Conservation (phyloP, 2,797 vertebrate species). For the Meda fulgida region DNA sequence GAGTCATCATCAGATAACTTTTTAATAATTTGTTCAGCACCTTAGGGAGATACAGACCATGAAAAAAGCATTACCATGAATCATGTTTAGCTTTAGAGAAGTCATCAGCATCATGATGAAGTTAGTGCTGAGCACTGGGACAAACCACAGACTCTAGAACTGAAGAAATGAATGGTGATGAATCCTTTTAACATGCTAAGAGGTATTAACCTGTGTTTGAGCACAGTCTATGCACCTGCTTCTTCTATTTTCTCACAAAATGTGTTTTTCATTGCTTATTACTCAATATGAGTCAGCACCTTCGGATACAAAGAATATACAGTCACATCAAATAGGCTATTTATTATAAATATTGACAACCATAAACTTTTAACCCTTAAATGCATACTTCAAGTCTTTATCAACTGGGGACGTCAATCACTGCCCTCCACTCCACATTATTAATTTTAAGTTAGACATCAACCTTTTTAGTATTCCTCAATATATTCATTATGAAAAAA, state of each 20-base stretch:
- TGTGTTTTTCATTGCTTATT: background rate
- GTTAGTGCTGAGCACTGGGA: background rate
- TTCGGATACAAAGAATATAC: background rate
- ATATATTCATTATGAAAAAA: too few species aligned
- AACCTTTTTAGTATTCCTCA: too few species aligned
- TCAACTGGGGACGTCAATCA: too few species aligned
- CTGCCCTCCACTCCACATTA: too few species aligned
- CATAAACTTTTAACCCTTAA: too few species aligned
- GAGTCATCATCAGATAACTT: background rate
- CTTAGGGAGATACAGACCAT: background rate
- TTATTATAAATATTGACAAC: background rate
- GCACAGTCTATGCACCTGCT: background rate
- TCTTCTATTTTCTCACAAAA: background rate
- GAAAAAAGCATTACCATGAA: slow-evolving; percentile 2
- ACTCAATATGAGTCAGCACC: background rate
- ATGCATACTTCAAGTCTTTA: too few species aligned
- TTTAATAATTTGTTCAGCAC: slow-evolving; percentile 14
- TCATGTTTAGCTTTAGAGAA: slow-evolving; percentile 8
- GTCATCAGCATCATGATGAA: background rate
- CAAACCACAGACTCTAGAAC: background rate
- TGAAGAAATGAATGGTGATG: background rate
- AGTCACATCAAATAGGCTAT: background rate
- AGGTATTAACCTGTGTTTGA: background rate
- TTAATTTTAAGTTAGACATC: too few species aligned
- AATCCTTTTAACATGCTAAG: background rate